Base-by-base conservation (phyloP, 2,888 invertebrate genomes). In the Tipula confusa region DNA sequence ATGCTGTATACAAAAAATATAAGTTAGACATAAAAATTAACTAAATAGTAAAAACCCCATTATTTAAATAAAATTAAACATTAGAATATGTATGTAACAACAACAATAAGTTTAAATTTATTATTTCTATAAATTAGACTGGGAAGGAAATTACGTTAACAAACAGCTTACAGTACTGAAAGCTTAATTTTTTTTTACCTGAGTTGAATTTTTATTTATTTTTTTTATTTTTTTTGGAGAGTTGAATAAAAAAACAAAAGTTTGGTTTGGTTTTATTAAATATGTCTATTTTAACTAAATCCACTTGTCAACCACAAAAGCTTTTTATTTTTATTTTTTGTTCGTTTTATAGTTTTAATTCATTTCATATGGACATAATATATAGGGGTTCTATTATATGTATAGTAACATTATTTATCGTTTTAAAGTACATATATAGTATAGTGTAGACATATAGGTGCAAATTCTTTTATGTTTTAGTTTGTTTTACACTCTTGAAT, bases 11-110 rank as follows among this genome's bases (percentile, higher is more conserved):
- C 24, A 64, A n/a, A n/a, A n/a, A n/a, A n/a, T 24, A 64, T 64
- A 64, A 64, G 24, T 64, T 64, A 64, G 24, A 64, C 64, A 64
- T 64, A 64, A 64, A 64, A 64, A 64, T 64, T 64, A 64, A 64
- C 64, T 24, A 9, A 24, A 64, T 9, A 18, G 24, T 64, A 64
- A 64, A 24, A 64, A 64, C 7, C 9, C 64, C 64, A 64, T 64
- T 64, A 64, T 64, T 64, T 64, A 64, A 64, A 64, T 64, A 24
- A 64, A 64, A 64, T 64, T 64, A 64, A 64, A 64, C 64, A 24
- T 64, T 9, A 24, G 24, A 64, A 18, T 2, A n/a, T n/a, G n/a
- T n/a, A n/a, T n/a, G n/a, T n/a, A n/a, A 24, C 24, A 64, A 24
- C 64, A 64, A 64, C 64, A 64, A 64, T 9, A 24, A 64, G n/a